Percentiles rank a stretch among this genome's conserved stretches.
Evolutionary conservation across 2,797 vertebrate species (phyloP).

Genomic region (Galaxias olidus): DNA sequence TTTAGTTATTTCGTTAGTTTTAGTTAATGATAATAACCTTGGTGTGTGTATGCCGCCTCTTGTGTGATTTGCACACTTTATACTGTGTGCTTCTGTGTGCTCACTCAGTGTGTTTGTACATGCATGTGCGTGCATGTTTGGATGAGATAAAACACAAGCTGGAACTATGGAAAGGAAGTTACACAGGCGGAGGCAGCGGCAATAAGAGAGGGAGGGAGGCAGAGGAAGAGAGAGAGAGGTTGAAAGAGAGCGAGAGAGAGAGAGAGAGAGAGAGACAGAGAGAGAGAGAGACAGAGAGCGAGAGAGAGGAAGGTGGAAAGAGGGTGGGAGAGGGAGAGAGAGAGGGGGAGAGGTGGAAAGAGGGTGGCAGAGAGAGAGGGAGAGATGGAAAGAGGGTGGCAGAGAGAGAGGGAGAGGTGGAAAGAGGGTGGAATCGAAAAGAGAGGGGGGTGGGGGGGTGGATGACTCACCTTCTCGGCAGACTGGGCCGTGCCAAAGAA

Average conservation of each 20-base stretch:
- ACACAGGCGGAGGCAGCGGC: not conserved
- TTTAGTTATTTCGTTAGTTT: too few relatives aligned
- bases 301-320: not conserved
- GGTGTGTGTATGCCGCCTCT: conserved; percentile 1
- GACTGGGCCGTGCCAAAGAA: conserved; percentile 99
- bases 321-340: conserved; percentile 5
- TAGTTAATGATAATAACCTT: too few relatives aligned
- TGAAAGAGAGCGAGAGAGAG: conserved; percentile 13
- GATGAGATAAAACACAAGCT: not conserved
- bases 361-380: conserved; percentile 19
- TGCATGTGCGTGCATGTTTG: not conserved
- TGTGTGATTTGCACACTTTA: not conserved
- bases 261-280: conserved; percentile 45
- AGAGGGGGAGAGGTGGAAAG: conserved; percentile 27
- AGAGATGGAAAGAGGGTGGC: conserved; percentile 43
- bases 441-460: not conserved
- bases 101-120: conserved; percentile 4
- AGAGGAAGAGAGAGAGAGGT: conserved; percentile 19
- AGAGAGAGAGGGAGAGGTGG: conserved; percentile 9
- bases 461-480: conserved; percentile 93
- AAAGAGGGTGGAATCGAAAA: conserved; percentile 28
- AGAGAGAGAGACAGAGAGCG: conserved; percentile 7
- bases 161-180: not conserved
- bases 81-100: conserved; percentile 39
- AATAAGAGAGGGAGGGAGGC: conserved; percentile 49